Percentiles rank a stretch among this genome's conserved stretches.
These are phyloP conservation scores for Sarcophaga bullata DNA, from an alignment of 1,140 invertebrate species.

Conservation along the genomic window DNA sequence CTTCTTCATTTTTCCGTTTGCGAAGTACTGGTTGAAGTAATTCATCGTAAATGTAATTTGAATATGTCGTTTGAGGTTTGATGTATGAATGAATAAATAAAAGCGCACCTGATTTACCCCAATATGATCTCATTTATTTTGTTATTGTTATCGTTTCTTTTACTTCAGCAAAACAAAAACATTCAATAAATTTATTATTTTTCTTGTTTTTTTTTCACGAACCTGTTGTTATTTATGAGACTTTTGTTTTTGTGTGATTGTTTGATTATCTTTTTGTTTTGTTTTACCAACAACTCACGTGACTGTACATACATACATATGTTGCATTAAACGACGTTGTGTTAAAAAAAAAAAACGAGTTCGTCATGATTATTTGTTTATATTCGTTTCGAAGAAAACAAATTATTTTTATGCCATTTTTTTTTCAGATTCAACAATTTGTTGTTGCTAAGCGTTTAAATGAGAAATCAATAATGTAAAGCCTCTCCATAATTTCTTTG, in stretches of 20 bases:
- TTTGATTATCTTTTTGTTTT: too few species aligned
- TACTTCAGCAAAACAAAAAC: background rate
- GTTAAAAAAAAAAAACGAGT: background rate
- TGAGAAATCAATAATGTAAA: constrained; percentile 1
- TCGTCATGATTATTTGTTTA: background rate
- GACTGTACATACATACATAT: constrained; percentile 6
- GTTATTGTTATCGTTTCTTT: background rate
- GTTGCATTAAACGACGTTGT: too few species aligned
- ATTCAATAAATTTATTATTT: background rate
- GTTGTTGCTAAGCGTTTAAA: constrained; percentile 16
- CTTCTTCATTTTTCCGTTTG: too few species aligned
- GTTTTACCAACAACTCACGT: background rate
- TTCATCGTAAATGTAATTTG: too few species aligned
- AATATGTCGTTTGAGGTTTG: too few species aligned
- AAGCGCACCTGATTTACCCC: background rate
- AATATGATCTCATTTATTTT: constrained; percentile 20
- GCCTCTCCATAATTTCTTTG: background rate
- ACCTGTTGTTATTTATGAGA: background rate
- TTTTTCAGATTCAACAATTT: background rate
- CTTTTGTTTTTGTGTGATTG: too few species aligned
- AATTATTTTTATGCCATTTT: background rate
- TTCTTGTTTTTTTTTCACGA: background rate
- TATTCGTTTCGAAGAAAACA: background rate
- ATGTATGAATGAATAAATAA: too few species aligned
- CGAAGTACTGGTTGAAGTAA: too few species aligned